A percentile compares a stretch with the other conserved stretches of the same genome.
These are phyloP conservation scores for Diorhabda sublineata DNA, from an alignment of 1,140 invertebrate genomes.

Conservation along the genomic window DNA sequence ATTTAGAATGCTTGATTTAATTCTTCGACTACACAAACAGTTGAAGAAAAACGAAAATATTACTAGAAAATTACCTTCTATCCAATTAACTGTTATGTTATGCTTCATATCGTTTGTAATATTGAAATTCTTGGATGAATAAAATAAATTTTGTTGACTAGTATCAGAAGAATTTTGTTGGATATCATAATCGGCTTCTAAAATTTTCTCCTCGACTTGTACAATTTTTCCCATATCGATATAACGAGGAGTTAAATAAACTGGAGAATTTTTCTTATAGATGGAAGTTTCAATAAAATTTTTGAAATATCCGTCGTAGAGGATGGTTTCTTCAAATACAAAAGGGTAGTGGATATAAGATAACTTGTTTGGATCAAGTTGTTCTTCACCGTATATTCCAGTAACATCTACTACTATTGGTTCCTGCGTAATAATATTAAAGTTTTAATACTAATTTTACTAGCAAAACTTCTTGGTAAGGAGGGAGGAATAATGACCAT, in stretches of 20 bases:
- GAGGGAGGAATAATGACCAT: too few species aligned
- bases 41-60: too few species aligned
- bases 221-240: conserved; percentile 31
- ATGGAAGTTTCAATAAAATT: conserved; percentile 18
- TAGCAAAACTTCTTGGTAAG: too few species aligned
- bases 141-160: too few species aligned
- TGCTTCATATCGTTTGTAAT: conserved; percentile 19
- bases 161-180: too few species aligned
- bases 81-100: conserved; percentile 13
- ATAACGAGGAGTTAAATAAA: conserved; percentile 26
- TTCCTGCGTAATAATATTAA: conserved; percentile 16
- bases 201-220: neutral
- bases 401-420: conserved; percentile 25
- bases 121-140: conserved; percentile 1
- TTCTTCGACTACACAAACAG: too few species aligned
- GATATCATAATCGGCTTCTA: too few species aligned
- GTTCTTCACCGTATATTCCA: conserved; percentile 23
- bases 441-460: too few species aligned
- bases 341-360: conserved; percentile 14
- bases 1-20: too few species aligned
- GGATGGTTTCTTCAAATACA: conserved; percentile 11
- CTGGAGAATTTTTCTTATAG: conserved; percentile 18
- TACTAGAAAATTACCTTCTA: conserved; percentile 13
- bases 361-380: neutral
- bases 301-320: conserved; percentile 28